phyloP scores from a whole-genome alignment of 2,797 vertebrate species.

The Tapirus indicus region DNA sequence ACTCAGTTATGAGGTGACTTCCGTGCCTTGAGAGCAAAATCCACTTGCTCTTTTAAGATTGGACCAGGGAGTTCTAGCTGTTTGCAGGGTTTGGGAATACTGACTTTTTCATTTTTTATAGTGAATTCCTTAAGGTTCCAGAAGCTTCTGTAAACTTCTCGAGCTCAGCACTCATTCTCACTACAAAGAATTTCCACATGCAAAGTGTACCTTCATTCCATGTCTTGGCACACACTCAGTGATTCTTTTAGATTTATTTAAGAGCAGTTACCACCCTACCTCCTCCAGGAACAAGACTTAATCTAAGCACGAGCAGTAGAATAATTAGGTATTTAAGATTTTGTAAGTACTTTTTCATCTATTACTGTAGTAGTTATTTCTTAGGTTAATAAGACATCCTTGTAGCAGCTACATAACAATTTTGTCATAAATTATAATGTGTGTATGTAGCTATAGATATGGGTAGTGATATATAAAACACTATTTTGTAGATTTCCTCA shows the following conservation, averaged over 20 bases:
- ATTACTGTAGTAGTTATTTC: not conserved
- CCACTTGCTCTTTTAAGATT: not conserved
- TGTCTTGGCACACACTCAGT: not conserved
- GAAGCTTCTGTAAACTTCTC: not conserved
- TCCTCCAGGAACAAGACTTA: not conserved
- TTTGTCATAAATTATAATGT: not conserved
- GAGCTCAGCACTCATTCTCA: not conserved
- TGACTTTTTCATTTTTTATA: not conserved
- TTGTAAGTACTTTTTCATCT: not conserved
- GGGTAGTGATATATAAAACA: not conserved
- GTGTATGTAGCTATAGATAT: not conserved
- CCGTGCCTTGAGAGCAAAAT: not conserved
- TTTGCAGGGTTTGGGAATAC: not conserved
- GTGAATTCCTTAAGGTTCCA: not conserved
- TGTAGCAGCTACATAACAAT: not conserved
- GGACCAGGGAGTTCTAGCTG: not conserved
- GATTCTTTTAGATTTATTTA: not conserved
- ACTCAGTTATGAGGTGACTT: not conserved
- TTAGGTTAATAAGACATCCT: not conserved
- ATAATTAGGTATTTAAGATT: not conserved
- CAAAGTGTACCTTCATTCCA: not conserved
- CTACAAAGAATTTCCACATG: not conserved
- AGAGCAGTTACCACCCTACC: not conserved
- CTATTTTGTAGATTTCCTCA: not conserved
- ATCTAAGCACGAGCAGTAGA: not conserved